Evolutionary conservation across 23 tunicate genomes (phyloP).

Genomic region (Trididemnum nubilum): DNA sequence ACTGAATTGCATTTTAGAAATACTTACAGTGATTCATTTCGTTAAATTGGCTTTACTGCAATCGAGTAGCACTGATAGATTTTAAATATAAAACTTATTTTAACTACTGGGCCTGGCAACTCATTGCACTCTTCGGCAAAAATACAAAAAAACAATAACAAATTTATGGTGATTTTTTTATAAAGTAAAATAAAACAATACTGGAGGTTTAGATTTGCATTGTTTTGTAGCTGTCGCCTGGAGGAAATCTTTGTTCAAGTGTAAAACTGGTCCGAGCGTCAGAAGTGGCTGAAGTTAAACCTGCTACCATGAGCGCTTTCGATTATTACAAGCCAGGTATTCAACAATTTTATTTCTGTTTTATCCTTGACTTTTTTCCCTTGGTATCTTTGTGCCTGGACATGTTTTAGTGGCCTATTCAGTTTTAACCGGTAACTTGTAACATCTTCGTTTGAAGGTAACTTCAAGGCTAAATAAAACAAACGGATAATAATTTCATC

Average conservation of each 20-base stretch:
- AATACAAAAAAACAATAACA: too few relatives aligned
- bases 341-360: background rate
- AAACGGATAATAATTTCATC: too few relatives aligned
- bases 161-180: too few relatives aligned
- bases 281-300: slow-evolving; percentile 32
- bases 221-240: slow-evolving; percentile 10
- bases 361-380: background rate
- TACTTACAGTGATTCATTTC: too few relatives aligned
- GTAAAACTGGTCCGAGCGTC: slow-evolving; percentile 16
- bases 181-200: too few relatives aligned
- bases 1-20: background rate
- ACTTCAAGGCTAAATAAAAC: too few relatives aligned
- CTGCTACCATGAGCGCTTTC: slow-evolving; percentile 17
- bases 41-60: background rate
- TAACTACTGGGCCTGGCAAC: too few relatives aligned
- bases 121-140: too few relatives aligned
- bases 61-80: too few relatives aligned
- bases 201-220: too few relatives aligned
- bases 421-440: background rate
- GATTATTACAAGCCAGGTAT: slow-evolving; percentile 66
- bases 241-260: slow-evolving; percentile 18
- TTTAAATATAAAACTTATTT: too few relatives aligned
- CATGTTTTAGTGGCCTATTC: background rate
- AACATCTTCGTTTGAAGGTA: background rate
- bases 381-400: background rate